A percentile compares a stretch with the other conserved stretches of the same genome.
These are phyloP conservation scores for Temnothorax nylanderi DNA, from an alignment of 1,140 invertebrate genomes.

Conservation along the genomic window DNA sequence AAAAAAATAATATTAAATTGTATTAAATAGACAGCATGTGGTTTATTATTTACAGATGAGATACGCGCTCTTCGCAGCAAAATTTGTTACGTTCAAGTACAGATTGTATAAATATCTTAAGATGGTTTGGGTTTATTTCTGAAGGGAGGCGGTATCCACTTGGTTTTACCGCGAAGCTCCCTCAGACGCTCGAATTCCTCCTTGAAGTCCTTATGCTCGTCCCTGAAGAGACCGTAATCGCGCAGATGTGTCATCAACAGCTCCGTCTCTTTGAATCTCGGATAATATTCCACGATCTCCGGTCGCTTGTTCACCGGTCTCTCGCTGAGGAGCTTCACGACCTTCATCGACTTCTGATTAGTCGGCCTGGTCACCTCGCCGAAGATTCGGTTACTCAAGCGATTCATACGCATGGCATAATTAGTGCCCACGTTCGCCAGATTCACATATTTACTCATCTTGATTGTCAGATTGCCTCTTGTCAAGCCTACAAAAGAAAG, in stretches of 20 bases:
- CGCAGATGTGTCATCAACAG: slow-evolving; percentile 90
- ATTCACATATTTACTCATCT: slow-evolving; percentile 89
- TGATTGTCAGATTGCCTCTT: not conserved
- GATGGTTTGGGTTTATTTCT: slow-evolving; percentile 43
- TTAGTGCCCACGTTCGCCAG: slow-evolving; percentile 90
- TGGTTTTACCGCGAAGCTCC: slow-evolving; percentile 91
- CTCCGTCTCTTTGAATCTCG: slow-evolving; percentile 92
- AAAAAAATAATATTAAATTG: not conserved
- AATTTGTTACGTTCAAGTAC: not conserved
- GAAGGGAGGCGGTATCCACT: slow-evolving; percentile 47
- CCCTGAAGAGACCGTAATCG: slow-evolving; percentile 92
- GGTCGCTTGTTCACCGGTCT: slow-evolving; percentile 91
- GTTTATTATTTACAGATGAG: slow-evolving; percentile 16
- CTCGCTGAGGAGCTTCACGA: slow-evolving; percentile 92
- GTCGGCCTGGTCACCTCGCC: slow-evolving; percentile 93
- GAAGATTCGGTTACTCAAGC: slow-evolving; percentile 95
- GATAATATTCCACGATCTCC: slow-evolving; percentile 94
- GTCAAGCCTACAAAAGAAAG: not conserved
- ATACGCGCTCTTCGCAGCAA: not conserved
- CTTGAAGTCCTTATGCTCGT: slow-evolving; percentile 96
- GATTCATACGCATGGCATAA: slow-evolving; percentile 95
- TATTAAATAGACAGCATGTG: not conserved
- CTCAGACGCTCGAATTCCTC: slow-evolving; percentile 94
- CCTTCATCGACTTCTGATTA: slow-evolving; percentile 91
- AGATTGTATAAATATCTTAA: not conserved